Conservation (phyloP, 2,113 vertebrate genomes). For the Coreoperca whiteheadi region DNA sequence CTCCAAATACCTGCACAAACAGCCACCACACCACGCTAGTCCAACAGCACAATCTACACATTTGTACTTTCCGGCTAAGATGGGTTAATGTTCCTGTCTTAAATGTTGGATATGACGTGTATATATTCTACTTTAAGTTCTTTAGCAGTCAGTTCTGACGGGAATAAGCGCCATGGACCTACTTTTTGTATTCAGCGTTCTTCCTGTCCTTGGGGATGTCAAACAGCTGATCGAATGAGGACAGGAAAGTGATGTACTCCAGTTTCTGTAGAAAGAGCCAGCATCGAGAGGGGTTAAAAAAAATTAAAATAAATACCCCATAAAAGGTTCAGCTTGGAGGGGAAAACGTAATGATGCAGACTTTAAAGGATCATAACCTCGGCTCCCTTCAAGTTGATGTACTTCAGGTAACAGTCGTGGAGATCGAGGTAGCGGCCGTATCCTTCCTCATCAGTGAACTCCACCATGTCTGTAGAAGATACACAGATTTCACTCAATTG, state of each 20-base stretch:
- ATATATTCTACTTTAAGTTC: background rate
- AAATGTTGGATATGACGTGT: background rate
- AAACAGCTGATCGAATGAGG: constrained; percentile 98
- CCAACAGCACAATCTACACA: background rate
- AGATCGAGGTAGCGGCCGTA: constrained; percentile 97
- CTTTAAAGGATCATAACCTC: constrained; percentile 83
- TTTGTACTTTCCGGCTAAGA: background rate
- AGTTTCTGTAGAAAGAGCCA: constrained; percentile 85
- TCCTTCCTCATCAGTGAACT: constrained; percentile 98
- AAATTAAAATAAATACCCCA: no score
- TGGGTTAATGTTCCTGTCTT: background rate
- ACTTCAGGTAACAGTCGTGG: constrained; percentile 97
- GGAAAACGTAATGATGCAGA: background rate
- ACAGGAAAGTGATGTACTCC: constrained; percentile 97
- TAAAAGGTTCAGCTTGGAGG: background rate
- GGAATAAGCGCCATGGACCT: constrained; percentile 27
- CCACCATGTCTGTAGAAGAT: constrained; percentile 89
- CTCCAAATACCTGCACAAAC: constrained; percentile 90
- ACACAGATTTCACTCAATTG: background rate
- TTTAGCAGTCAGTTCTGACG: background rate
- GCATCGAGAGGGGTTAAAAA: background rate
- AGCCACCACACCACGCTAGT: background rate
- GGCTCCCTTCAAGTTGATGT: constrained; percentile 95
- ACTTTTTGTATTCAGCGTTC: constrained; percentile 97
- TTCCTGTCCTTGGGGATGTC: constrained; percentile 98